Base-by-base conservation (phyloP, 2,888 invertebrate species). In the Aquatica leii region DNA sequence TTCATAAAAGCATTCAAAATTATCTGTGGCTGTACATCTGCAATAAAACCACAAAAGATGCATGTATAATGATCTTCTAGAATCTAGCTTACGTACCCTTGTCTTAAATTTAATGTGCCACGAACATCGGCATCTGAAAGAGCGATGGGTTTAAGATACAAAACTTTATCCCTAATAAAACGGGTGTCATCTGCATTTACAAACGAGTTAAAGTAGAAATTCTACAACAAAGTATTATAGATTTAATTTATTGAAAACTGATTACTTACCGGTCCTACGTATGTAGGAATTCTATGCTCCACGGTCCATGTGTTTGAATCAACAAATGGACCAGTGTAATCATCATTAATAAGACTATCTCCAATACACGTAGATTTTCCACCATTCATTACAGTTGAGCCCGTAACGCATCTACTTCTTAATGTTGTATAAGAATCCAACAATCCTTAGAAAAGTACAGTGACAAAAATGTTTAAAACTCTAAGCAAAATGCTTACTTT, bases 161-260 rank as follows among this genome's bases (percentile, higher is more conserved):
- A 80, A 1, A 77, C 79, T 0, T 88, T 87, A 51, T 85, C 81
- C 1, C 70, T 74, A 0, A 85, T 82, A 62, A 81, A 82, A 0
- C 85, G 81, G 11, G 88, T 84, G 49, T 85, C 83, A 0, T 82
- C 77, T 46, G 85, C 85, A 73, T 87, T 83, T 53, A 83, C 76
- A 70, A 88, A 89, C 12, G 87, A 82, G 67, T 88, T 88, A 79
- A 90, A 90, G 18, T 89, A 87, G 72, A 83, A 87, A 74, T 88
- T 87, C 88, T 89, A 73, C 2, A 72, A 70, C 9, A 9, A 41
- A 55, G 31, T 18, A 4, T 53, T 31, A 35, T 24, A 5, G 20
- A 17, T n/a, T 18, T 46, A 9, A n/a, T 9, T 6, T 6, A 12
- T 43, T 2, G 15, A 12, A 15, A 24, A 24, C 14, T 15, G n/a